Evolutionary conservation across 2,888 invertebrate species (phyloP).

Genomic region (Petrolisthes cinctipes): DNA sequence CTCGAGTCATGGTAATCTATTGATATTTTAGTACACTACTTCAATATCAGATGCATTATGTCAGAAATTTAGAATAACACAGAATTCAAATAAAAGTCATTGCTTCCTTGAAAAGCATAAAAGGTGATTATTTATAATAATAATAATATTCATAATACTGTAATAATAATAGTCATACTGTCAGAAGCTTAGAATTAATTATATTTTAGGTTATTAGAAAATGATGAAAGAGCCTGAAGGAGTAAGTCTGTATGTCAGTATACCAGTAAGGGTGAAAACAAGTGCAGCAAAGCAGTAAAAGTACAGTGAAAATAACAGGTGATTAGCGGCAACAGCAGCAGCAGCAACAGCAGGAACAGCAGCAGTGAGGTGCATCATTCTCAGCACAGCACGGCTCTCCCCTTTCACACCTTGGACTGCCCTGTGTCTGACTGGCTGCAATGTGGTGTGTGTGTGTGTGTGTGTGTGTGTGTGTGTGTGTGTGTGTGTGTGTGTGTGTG

Average conservation of each 20-base stretch:
- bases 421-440: not conserved
- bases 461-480: conserved; percentile 9
- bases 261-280: conserved; percentile 28
- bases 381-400: conserved; percentile 23
- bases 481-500: not conserved
- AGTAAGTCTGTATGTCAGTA: not conserved
- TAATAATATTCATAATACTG: too few relatives aligned
- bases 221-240: not conserved
- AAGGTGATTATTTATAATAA: too few relatives aligned
- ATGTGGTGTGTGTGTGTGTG: not conserved
- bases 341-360: conserved; percentile 17
- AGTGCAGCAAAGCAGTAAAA: conserved; percentile 12
- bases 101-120: too few relatives aligned
- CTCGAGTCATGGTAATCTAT: too few relatives aligned
- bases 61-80: too few relatives aligned
- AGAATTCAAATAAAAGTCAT: too few relatives aligned
- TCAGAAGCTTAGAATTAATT: too few relatives aligned
- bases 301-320: too few relatives aligned
- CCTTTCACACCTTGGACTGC: conserved; percentile 5
- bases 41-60: too few relatives aligned
- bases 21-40: too few relatives aligned
- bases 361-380: conserved; percentile 28
- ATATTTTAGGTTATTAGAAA: not conserved
- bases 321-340: conserved; percentile 10
- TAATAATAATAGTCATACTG: too few relatives aligned